A percentile compares a stretch with the other conserved stretches of the same genome.
phyloP scores from a whole-genome alignment of 2,113 vertebrate genomes.

The Spilogale gracilis region DNA sequence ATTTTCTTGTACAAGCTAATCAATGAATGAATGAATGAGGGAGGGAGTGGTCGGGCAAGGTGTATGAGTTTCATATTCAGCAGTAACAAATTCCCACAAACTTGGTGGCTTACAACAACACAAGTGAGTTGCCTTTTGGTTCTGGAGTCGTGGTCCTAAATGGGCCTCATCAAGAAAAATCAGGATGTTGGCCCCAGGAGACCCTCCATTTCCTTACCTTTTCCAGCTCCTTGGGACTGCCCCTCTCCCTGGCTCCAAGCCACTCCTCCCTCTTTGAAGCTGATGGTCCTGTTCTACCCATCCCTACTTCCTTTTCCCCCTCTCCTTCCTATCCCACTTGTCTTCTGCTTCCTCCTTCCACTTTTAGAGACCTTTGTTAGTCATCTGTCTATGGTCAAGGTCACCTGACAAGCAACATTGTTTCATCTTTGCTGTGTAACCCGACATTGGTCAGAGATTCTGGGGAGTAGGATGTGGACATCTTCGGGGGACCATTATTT shows the following conservation, averaged over 20 bases:
- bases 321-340: neutral
- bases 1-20: neutral
- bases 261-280: neutral
- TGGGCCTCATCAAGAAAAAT: neutral
- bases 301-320: accelerated
- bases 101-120: neutral
- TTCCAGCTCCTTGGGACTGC: neutral
- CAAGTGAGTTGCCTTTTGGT: accelerated
- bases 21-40: neutral
- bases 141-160: neutral
- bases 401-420: neutral
- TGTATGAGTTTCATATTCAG: neutral
- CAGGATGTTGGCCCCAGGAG: neutral
- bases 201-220: neutral
- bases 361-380: neutral
- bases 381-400: neutral
- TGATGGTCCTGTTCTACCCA: accelerated
- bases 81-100: neutral
- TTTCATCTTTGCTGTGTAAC: neutral
- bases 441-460: neutral
- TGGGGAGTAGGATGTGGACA: neutral
- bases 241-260: accelerated
- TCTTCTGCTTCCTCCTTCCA: neutral
- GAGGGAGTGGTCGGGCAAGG: too few species aligned
- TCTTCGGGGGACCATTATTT: neutral